These are phyloP conservation scores for Catocala fraxini DNA, from an alignment of 2,888 invertebrate genomes.

Conservation along the genomic window DNA sequence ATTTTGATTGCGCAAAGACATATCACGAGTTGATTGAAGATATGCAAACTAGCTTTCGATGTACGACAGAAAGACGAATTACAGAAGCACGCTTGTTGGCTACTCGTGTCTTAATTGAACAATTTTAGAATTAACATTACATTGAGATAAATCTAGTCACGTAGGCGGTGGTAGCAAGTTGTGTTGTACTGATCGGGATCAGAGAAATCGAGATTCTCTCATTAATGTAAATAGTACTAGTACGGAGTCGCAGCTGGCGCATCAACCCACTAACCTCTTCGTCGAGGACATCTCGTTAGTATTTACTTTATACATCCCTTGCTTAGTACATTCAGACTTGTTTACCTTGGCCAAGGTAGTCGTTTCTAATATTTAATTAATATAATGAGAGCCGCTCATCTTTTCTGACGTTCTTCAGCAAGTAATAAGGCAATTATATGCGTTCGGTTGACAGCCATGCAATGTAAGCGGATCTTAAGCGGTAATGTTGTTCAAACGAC, in stretches of 20 bases:
- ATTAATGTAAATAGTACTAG: slow-evolving; percentile 76
- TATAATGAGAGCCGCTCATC: slow-evolving; percentile 60
- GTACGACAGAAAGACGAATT: slow-evolving; percentile 51
- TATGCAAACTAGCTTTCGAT: slow-evolving; percentile 52
- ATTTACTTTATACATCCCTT: slow-evolving; percentile 37
- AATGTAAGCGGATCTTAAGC: slow-evolving; percentile 57
- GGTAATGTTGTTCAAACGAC: slow-evolving; percentile 61
- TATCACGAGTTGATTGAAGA: slow-evolving; percentile 44
- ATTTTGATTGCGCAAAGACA: slow-evolving; percentile 20
- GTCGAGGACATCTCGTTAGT: slow-evolving; percentile 59
- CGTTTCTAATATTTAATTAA: slow-evolving; percentile 52
- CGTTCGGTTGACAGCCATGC: slow-evolving; percentile 61
- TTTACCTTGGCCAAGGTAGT: slow-evolving; percentile 37
- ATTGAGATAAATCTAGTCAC: slow-evolving; percentile 61
- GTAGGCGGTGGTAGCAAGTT: slow-evolving; percentile 67
- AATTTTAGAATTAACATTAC: slow-evolving; percentile 62
- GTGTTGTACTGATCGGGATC: slow-evolving; percentile 68
- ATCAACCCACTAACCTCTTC: slow-evolving; percentile 81
- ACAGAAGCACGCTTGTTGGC: slow-evolving; percentile 53
- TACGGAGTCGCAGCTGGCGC: slow-evolving; percentile 60
- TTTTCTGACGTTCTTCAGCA: slow-evolving; percentile 58
- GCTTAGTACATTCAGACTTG: slow-evolving; percentile 22
- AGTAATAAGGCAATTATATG: slow-evolving; percentile 68
- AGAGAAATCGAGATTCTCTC: slow-evolving; percentile 79
- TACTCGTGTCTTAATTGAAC: slow-evolving; percentile 65